A percentile compares a stretch with the other conserved stretches of the same genome.
Conservation (phyloP, 2,888 invertebrate genomes). For the Caenorhabditis sp. region DNA sequence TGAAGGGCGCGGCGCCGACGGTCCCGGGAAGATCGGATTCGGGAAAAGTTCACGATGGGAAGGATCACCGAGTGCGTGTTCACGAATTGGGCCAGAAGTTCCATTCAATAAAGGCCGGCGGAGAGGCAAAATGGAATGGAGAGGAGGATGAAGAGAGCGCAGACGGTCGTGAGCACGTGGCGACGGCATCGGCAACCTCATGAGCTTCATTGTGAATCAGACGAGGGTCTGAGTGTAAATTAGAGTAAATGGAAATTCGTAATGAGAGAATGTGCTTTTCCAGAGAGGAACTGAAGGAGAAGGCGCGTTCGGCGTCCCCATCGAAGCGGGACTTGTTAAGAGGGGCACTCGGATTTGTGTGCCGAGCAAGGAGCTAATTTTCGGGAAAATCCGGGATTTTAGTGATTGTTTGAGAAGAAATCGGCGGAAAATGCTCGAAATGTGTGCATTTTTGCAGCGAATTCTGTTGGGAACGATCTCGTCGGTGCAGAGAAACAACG, state of each 20-base stretch:
- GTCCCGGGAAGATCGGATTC: constrained; percentile 49
- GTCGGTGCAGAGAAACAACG: constrained; percentile 96
- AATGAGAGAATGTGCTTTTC: constrained; percentile 81
- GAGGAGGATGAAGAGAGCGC: constrained; percentile 72
- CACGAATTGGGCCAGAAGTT: constrained; percentile 81
- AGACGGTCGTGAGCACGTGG: constrained; percentile 73
- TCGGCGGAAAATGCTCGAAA: too few relatives aligned
- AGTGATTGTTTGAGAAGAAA: background rate
- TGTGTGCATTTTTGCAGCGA: constrained; percentile 84
- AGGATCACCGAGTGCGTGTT: constrained; percentile 85
- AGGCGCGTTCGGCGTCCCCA: constrained; percentile 93
- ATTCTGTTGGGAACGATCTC: constrained; percentile 94
- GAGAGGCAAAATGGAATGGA: constrained; percentile 77
- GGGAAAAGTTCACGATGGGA: constrained; percentile 11
- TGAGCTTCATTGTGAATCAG: too few relatives aligned
- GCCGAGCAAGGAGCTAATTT: constrained; percentile 87
- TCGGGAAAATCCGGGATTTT: constrained; percentile 2
- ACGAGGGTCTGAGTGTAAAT: too few relatives aligned
- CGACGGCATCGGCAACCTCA: too few relatives aligned
- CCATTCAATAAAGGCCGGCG: constrained; percentile 81
- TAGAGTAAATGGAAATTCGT: too few relatives aligned
- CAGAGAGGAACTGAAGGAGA: constrained; percentile 90
- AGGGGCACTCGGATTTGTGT: constrained; percentile 98
- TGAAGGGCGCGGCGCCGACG: constrained; percentile 74
- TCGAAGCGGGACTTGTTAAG: constrained; percentile 94